Base-by-base conservation (phyloP, 2,888 invertebrate species). In the Habrosyne pyritoides region DNA sequence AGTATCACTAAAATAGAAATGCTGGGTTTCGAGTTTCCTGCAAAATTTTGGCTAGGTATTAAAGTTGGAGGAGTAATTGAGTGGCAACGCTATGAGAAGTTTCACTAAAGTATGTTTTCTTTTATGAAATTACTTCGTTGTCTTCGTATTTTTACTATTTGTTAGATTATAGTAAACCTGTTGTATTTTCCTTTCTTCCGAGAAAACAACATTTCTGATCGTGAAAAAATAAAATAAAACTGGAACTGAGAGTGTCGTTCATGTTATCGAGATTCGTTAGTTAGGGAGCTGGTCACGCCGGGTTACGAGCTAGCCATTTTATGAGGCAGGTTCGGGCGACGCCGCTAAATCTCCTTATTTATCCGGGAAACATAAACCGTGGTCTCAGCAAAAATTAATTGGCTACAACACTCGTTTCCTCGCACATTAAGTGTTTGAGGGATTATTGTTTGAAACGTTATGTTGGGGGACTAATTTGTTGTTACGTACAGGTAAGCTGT, bases 261-360 rank as follows among this genome's bases (percentile, higher is more conserved):
- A 8, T 28, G 50, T 28, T 50, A 75, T 83, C 79, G 78, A 80
- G 81, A 77, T 81, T 76, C 74, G 73, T 83, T 85, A 82, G 86
- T 83, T 80, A 77, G 76, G 77, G 81, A 72, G 66, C 73, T 78
- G 87, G 86, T 79, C 87, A 82, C 77, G 77, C 67, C 75, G 74
- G 73, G 86, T 86, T 87, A 85, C 87, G 84, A 87, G 82, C 83
- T 74, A 79, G 83, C 83, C 79, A 81, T 84, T 89, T 90, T 89
- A 89, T 80, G 88, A 83, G 85, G 71, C 73, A 77, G 84, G 83
- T 79, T 80, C 78, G 79, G 83, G 81, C 86, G 81, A 81, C 80
- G 81, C 78, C 81, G 87, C 88, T 87, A 89, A 91, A 91, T 89
- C 90, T 90, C 81, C 89, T 91, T 90, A 90, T 91, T 91, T 91